A percentile compares a stretch with the other conserved stretches of the same genome.
These are phyloP conservation scores for Acinonyx jubatus DNA, from an alignment of 2,113 vertebrate species.

Conservation along the genomic window DNA sequence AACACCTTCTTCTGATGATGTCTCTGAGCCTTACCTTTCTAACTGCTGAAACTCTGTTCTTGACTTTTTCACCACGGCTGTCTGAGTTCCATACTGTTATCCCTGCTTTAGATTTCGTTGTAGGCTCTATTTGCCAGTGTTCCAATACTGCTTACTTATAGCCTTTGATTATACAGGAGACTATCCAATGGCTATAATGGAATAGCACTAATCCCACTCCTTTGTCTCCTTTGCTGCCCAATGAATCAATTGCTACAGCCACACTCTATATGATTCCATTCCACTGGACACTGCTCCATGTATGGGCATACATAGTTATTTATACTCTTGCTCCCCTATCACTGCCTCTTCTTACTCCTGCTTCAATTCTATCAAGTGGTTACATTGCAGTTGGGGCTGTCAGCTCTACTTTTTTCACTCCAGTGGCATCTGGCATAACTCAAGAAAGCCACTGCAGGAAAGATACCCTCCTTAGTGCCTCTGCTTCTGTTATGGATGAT, in stretches of 20 bases:
- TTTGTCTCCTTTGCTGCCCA: neutral
- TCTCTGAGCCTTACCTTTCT: neutral
- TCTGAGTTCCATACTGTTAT: neutral
- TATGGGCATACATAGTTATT: neutral
- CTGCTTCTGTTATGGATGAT: neutral
- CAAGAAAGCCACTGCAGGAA: neutral
- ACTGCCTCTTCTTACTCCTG: neutral
- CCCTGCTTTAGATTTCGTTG: neutral
- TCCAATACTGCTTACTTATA: neutral
- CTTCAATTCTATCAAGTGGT: neutral
- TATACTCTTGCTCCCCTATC: neutral
- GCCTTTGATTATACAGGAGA: neutral
- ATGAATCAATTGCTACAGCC: neutral
- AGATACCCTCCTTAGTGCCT: neutral
- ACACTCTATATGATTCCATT: neutral
- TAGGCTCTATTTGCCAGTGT: neutral
- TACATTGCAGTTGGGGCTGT: neutral
- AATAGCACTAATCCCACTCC: neutral
- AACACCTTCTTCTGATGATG: neutral
- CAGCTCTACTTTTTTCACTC: neutral
- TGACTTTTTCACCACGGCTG: neutral
- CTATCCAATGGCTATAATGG: too few species aligned
- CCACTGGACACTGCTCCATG: neutral
- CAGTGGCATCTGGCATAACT: neutral
- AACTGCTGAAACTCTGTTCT: neutral